These are phyloP conservation scores for Epistrophe grossulariae DNA, from an alignment of 2,888 invertebrate genomes.

Conservation along the genomic window DNA sequence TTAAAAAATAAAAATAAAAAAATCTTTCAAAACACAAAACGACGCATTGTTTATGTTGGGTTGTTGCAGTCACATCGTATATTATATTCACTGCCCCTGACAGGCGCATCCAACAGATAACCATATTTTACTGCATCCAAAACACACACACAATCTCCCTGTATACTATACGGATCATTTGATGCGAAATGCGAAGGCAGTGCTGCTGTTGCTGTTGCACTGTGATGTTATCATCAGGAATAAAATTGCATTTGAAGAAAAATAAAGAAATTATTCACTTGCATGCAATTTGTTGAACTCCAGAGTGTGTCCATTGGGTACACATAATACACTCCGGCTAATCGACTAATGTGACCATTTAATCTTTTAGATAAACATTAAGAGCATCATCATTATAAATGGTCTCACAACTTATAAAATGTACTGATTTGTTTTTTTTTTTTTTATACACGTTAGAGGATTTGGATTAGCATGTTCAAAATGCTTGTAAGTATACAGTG, in stretches of 20 bases:
- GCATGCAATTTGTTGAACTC: constrained; percentile 55
- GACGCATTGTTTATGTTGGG: constrained; percentile 49
- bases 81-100: constrained; percentile 39
- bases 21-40: constrained; percentile 55
- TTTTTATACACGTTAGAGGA: constrained; percentile 18
- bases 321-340: constrained; percentile 41
- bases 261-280: constrained; percentile 44
- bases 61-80: constrained; percentile 35
- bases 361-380: constrained; percentile 73
- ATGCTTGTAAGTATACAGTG: constrained; percentile 28
- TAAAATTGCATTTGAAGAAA: constrained; percentile 18
- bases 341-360: constrained; percentile 71
- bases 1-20: neutral
- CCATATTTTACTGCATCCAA: constrained; percentile 31
- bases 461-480: constrained; percentile 29
- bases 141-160: constrained; percentile 35
- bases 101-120: constrained; percentile 66
- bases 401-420: constrained; percentile 64
- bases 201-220: constrained; percentile 15
- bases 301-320: neutral
- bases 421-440: constrained; percentile 19
- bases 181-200: constrained; percentile 52
- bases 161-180: constrained; percentile 64
- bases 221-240: constrained; percentile 64
- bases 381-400: constrained; percentile 73